Base-by-base conservation (phyloP, 2,888 invertebrate genomes). In the Idaea straminata region DNA sequence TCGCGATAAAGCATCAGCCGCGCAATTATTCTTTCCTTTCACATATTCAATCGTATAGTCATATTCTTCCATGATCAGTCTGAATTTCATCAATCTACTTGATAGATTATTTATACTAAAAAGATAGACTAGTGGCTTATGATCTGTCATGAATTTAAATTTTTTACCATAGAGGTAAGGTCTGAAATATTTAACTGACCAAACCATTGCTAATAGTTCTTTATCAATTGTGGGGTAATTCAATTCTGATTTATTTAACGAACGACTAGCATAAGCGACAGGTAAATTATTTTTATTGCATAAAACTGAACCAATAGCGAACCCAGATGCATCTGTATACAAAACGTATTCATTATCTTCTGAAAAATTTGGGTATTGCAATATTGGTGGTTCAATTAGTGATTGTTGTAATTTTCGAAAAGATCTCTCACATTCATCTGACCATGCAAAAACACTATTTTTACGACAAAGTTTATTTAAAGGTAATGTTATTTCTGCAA, bases 171-270 rank as follows among this genome's bases (percentile, higher is more conserved):
- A 71, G n/a, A 71, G 7, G 63, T 74, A 70, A 0, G 67, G 70
- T 7, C 71, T 38, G 63, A 72, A 71, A 62, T 71, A 63, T 60
- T 69, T 71, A 7, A 71, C 65, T 13, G 36, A 25, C 71, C 71
- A 71, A 2, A 69, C 64, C 59, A 70, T 64, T 6, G 72, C 68
- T 62, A 68, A 57, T 4, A 71, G 59, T 61, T 72, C 68, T 25
- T 72, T 71, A 16, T 72, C 63, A 5, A 71, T 69, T 1, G 61
- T 64, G 15, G 72, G 69, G 36, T 70, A 72, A 35, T 67, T 67
- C 61, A 57, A 57, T 61, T 73, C 71, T 4, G 68, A 64, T 57
- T 65, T 66, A 59, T 66, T 66, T 25, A 69, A 63, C 1, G 36
- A 13, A 10, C 71, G 36, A 64, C 69, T 71, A 0, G 71, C 67